Evolutionary conservation across 2,888 invertebrate species (phyloP).

Genomic region (Catocala nupta): DNA sequence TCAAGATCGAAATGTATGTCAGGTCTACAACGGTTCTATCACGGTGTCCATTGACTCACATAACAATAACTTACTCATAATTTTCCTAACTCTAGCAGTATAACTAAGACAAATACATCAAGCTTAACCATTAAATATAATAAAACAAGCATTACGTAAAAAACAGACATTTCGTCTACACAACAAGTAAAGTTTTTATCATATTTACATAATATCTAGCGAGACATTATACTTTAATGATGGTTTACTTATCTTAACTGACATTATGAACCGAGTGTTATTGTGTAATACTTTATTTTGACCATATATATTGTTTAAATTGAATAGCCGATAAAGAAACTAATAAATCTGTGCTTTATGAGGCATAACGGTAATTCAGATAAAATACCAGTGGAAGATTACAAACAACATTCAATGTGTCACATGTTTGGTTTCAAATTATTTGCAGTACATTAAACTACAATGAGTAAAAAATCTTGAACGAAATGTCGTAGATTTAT

Average conservation of each 20-base stretch:
- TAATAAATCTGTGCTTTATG: constrained; percentile 38
- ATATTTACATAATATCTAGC: constrained; percentile 31
- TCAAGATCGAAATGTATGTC: too few species aligned
- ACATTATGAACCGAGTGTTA: constrained; percentile 42
- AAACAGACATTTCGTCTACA: constrained; percentile 34
- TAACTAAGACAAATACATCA: too few species aligned
- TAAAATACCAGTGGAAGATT: constrained; percentile 13
- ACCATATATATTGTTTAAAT: constrained; percentile 48
- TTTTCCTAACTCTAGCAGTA: too few species aligned
- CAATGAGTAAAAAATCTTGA: too few species aligned
- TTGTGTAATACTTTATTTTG: constrained; percentile 36
- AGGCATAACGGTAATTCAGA: constrained; percentile 21
- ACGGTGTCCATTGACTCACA: too few species aligned
- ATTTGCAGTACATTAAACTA: too few species aligned
- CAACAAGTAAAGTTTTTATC: constrained; percentile 28
- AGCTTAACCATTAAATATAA: not conserved
- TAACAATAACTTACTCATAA: too few species aligned
- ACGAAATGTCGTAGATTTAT: too few species aligned
- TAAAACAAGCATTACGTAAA: constrained; percentile 20
- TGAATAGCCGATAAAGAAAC: constrained; percentile 38
- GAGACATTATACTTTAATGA: constrained; percentile 29
- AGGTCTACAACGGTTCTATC: too few species aligned
- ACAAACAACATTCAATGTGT: not conserved
- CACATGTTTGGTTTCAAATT: not conserved
- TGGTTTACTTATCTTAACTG: constrained; percentile 38